Percentiles rank a stretch among this genome's conserved stretches.
Evolutionary conservation across 2,113 vertebrate genomes (phyloP).

Genomic region (Gavialis gangeticus): DNA sequence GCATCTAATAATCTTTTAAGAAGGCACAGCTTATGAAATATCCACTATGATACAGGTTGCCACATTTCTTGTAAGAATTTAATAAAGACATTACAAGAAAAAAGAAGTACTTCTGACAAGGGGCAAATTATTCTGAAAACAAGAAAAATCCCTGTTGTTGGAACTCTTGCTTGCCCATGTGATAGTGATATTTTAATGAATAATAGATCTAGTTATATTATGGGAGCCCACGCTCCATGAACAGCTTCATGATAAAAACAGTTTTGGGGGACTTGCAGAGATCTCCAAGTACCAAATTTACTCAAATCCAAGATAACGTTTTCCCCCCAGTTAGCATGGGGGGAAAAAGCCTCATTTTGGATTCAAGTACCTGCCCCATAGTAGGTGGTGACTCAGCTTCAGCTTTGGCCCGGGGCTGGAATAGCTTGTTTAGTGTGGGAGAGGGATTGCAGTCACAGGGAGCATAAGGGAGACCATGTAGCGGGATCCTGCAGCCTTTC

Average conservation of each 20-base stretch:
- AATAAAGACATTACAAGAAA: not conserved
- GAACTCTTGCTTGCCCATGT: not conserved
- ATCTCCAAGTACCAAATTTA: no score
- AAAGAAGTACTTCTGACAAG: not conserved
- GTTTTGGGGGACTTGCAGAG: no score
- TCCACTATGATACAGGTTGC: not conserved
- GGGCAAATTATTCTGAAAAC: not conserved
- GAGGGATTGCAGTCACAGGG: no score
- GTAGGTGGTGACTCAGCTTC: no score
- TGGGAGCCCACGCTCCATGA: not conserved
- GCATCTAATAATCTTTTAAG: not conserved
- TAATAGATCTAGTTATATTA: not conserved
- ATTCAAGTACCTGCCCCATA: no score
- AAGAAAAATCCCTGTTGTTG: not conserved
- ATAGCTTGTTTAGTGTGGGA: no score
- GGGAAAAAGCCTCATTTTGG: no score
- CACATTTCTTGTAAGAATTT: not conserved
- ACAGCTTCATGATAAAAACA: not conserved
- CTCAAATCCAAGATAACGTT: no score
- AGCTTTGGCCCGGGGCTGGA: no score
- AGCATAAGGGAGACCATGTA: no score
- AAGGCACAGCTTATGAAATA: not conserved
- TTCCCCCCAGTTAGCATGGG: no score
- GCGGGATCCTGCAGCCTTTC: no score
- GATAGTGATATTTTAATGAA: not conserved